A percentile compares a stretch with the other conserved stretches of the same genome.
Evolutionary conservation across 2,797 vertebrate species (phyloP).

Genomic region (Poecilia wingei): DNA sequence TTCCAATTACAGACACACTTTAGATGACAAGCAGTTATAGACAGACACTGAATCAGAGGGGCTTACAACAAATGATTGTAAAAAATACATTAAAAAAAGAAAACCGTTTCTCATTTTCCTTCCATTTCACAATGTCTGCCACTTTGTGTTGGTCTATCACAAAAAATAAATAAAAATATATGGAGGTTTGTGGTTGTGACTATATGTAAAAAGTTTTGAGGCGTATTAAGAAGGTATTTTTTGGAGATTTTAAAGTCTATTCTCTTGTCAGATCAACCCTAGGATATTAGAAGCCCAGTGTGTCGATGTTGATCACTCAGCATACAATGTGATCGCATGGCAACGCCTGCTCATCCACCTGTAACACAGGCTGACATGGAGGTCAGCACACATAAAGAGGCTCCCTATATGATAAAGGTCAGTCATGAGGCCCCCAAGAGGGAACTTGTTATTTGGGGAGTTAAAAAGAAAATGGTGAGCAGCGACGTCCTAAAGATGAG

Average conservation of each 20-base stretch:
- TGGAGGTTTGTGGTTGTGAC: neutral
- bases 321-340: slow-evolving; percentile 14
- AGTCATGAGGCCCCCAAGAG: slow-evolving; percentile 21
- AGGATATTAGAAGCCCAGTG: neutral
- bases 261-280: neutral
- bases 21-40: neutral
- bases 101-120: neutral
- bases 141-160: neutral
- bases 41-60: neutral
- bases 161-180: neutral
- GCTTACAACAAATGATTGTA: neutral
- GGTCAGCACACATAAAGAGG: slow-evolving; percentile 23
- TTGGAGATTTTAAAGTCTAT: neutral
- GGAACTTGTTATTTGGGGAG: slow-evolving; percentile 40
- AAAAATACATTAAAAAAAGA: neutral
- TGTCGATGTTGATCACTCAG: slow-evolving; percentile 24
- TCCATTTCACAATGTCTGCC: neutral
- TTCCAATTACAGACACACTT: neutral
- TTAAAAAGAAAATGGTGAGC: slow-evolving; percentile 3
- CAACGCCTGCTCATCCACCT: slow-evolving; percentile 51
- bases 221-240: neutral
- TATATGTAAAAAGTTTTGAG: neutral
- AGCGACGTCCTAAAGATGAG: neutral
- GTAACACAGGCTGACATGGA: slow-evolving; percentile 29
- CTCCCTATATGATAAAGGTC: slow-evolving; percentile 31